Base-by-base conservation (phyloP, 2,113 vertebrate species). In the Saguinus midas region DNA sequence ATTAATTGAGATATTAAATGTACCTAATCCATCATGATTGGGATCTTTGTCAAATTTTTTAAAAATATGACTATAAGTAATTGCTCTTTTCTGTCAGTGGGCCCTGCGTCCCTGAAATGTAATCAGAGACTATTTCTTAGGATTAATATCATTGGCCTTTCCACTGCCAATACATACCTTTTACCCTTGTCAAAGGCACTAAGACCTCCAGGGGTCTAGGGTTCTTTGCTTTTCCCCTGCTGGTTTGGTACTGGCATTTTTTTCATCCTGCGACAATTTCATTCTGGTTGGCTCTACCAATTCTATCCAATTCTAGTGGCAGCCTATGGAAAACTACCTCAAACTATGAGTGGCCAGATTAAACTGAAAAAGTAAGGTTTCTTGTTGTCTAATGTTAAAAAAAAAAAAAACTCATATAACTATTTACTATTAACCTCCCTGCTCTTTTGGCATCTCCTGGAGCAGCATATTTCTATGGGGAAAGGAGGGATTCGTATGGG, bases 1-100 rank as follows among this genome's bases (percentile, higher is more conserved):
- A 98, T 99, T 99, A 99, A 99, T 98, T 99, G 98, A 91, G 97
- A 98, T 94, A 98, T 98, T 99, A 99, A 98, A 96, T 96, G 94
- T 88, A 95, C 97, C 97, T 99, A 99, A 99, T 99, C 99, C 98
- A 96, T 68, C 84, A 96, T 98, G 98, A 98, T 98, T 98, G 98
- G 97, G 98, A 98, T 97, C 97, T 99, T 98, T 97, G 98, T 97
- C 96, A 97, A 98, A 95, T 75, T 96, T 52, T 91, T 97, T 96
- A 89, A 57, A 76, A 43, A 75, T 68, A 68, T 95, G 50, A 96
- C 97, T 96, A 91, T 96, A 98, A 98, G 98, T 97, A 96, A 97
- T 93, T 97, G 93, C 97, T 98, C 91, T 96, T 96, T 98, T 98
- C 98, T 98, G 94, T 98, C 97, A 96, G 86, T 97, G 96, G 82